Evolutionary conservation across 2,888 invertebrate genomes (phyloP).

Genomic region (Asteroscopus sphinx): DNA sequence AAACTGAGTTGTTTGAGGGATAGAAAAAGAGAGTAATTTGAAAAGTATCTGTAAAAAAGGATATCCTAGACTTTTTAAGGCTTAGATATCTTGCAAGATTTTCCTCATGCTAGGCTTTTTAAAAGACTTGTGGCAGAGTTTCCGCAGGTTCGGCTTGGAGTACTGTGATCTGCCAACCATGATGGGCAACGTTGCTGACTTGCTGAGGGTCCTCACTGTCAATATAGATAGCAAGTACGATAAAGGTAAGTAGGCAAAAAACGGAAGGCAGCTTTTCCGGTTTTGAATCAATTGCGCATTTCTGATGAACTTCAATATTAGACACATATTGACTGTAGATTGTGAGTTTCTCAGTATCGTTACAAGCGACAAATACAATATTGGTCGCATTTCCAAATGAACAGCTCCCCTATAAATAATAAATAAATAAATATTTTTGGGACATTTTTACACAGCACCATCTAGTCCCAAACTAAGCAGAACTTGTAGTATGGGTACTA

Average conservation of each 20-base stretch:
- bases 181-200: conserved; percentile 58
- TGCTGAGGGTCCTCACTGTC: conserved; percentile 59
- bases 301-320: neutral
- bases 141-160: conserved; percentile 57
- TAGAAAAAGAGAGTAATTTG: neutral
- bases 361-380: neutral
- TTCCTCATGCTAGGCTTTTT: neutral
- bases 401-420: conserved; percentile 8
- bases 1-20: too few relatives aligned
- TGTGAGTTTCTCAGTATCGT: neutral
- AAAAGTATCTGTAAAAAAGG: neutral
- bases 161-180: conserved; percentile 63
- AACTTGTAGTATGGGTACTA: too few relatives aligned
- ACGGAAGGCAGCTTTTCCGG: too few relatives aligned
- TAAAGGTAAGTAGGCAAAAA: conserved; percentile 57
- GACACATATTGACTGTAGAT: too few relatives aligned
- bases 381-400: conserved; percentile 4
- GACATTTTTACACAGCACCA: too few relatives aligned
- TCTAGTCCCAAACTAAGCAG: too few relatives aligned
- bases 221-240: conserved; percentile 58
- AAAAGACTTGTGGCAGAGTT: conserved; percentile 23
- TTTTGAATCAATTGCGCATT: too few relatives aligned
- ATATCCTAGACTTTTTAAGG: neutral
- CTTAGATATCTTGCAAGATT: neutral
- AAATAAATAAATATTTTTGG: too few relatives aligned